Evolutionary conservation across 1,140 invertebrate species (phyloP), one percentile per base, ranked within the genome.

Genomic region (Ceratosolen solmsi): DNA sequence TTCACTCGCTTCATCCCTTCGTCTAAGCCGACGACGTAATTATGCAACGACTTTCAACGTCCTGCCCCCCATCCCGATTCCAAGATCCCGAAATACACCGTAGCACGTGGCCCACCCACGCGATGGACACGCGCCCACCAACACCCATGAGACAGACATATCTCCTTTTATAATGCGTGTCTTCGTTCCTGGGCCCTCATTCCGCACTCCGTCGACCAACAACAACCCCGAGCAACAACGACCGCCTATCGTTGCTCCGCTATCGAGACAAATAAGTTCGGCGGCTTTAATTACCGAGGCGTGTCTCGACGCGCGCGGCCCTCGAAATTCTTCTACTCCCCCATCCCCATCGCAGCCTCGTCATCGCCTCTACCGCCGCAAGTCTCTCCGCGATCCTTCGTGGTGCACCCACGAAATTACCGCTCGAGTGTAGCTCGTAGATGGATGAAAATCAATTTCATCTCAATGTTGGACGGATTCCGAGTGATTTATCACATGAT

Each of bases 211-310:
- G 54, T 4, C 54, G 54, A 58, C 17, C 9, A 17, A 25, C 22
- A 9, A 25, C 3, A 46, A 36, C 72, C 49, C 49, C 54, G 36
- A n/a, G 17, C n/a, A 36, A n/a, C 8, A 25, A 25, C 15, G 8
- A 41, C 7, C 51, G n/a, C n/a, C 20, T n/a, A n/a, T n/a, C 46
- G 49, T 27, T 3, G 20, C 41, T 27, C 8, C 36, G 41, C 72
- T 75, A 75, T 75, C 72, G 25, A 75, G 79, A 75, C 72, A 54
- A 81, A 75, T 81, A 75, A 81, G 79, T 75, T 70, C 54, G 49
- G 38, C 51, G 71, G 71, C 56, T 74, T 73, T 74, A 80, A 80
- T 74, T 74, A 74, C 51, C 77, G 77, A 58, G 77, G 76, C 63
- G 76, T 70, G 60, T 11, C 72, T 20, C 72, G 72, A 0, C 1